These are phyloP conservation scores for Drosophila mulleri DNA, from an alignment of 2,888 invertebrate species.

Conservation along the genomic window DNA sequence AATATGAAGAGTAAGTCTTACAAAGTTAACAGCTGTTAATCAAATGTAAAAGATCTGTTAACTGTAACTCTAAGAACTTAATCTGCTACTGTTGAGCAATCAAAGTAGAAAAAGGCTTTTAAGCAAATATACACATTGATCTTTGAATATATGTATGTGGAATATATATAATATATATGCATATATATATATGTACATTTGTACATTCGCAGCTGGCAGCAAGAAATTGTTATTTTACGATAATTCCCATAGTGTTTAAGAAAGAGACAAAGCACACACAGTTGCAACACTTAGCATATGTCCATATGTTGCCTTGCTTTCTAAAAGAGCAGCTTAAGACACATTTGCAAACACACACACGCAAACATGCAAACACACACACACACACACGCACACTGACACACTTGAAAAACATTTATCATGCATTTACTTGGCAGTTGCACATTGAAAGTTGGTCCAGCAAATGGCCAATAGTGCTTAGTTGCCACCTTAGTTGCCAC, in stretches of 20 bases:
- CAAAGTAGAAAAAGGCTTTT: too few species aligned
- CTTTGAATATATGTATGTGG: too few species aligned
- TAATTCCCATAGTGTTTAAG: conserved; percentile 5
- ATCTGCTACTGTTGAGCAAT: too few species aligned
- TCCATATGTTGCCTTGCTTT: conserved; percentile 35
- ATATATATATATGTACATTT: too few species aligned
- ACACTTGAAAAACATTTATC: conserved; percentile 34
- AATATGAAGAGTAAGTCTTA: too few species aligned
- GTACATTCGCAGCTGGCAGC: not conserved
- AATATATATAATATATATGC: too few species aligned
- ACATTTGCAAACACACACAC: conserved; percentile 6
- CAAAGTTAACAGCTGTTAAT: too few species aligned
- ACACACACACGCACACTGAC: not conserved
- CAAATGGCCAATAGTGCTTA: conserved; percentile 37
- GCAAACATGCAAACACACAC: conserved; percentile 5
- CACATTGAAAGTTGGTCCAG: conserved; percentile 36
- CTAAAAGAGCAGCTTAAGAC: conserved; percentile 35
- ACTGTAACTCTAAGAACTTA: too few species aligned
- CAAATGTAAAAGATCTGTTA: too few species aligned
- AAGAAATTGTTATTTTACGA: not conserved
- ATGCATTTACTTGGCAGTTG: conserved; percentile 42
- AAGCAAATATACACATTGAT: too few species aligned
- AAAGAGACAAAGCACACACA: conserved; percentile 29
- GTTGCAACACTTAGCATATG: conserved; percentile 31
- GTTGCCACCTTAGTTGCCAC: conserved; percentile 30